Conservation (phyloP, 2,113 vertebrate genomes). For the Cryptotis parvus region DNA sequence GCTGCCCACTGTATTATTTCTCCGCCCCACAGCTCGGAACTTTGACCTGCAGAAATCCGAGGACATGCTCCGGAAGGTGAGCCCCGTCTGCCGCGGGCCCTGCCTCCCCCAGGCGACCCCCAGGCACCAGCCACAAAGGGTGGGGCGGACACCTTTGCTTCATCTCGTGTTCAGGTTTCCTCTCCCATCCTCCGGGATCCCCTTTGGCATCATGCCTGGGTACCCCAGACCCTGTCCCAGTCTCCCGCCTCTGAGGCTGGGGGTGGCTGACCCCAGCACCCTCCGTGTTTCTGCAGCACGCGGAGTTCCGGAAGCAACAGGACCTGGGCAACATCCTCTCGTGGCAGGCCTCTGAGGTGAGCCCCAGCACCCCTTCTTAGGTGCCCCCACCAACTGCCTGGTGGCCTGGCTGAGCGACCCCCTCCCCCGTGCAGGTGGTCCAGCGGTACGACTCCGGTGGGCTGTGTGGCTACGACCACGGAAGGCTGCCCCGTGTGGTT, state of each 20-base stretch:
- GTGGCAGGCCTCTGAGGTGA: conserved; percentile 94
- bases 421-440: conserved; percentile 87
- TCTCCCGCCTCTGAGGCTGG: neutral
- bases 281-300: conserved; percentile 84
- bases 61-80: conserved; percentile 95
- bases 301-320: conserved; percentile 92
- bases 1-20: too few relatives aligned
- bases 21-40: conserved; percentile 76
- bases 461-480: conserved; percentile 92
- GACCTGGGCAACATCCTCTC: conserved; percentile 89
- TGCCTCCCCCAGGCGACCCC: neutral
- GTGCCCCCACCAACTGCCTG: accelerated
- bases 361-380: neutral
- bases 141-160: neutral
- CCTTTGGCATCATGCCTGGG: neutral
- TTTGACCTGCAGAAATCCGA: conserved; percentile 95
- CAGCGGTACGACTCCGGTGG: conserved; percentile 93
- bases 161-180: neutral
- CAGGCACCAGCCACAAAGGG: too few relatives aligned
- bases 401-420: accelerated
- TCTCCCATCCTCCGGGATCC: neutral
- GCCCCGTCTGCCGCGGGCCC: neutral
- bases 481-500: conserved; percentile 95
- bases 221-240: neutral
- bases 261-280: neutral